Evolutionary conservation across 2,797 vertebrate species (phyloP).

Genomic region (Kryptolebias ocellatus): DNA sequence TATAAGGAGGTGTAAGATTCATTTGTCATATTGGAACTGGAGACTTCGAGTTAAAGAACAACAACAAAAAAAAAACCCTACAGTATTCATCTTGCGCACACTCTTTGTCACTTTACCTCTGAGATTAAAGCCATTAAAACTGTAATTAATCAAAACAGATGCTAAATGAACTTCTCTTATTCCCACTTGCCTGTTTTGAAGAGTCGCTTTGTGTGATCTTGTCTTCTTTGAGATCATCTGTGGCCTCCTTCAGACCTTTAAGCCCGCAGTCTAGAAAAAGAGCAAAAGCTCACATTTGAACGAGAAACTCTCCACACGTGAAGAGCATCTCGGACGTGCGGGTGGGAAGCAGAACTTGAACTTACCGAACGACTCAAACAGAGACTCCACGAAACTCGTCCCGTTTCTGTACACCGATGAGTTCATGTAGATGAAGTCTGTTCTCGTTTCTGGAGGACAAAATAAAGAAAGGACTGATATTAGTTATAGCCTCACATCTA

Average conservation of each 20-base stretch:
- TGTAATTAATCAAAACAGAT: neutral
- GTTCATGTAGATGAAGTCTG: slow-evolving; percentile 94
- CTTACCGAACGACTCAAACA: slow-evolving; percentile 96
- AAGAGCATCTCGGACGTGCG: neutral
- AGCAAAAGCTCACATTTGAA: slow-evolving; percentile 1
- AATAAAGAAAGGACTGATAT: neutral
- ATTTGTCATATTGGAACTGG: slow-evolving; percentile 10
- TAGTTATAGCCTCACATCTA: too few relatives aligned
- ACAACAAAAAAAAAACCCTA: neutral
- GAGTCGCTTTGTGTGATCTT: slow-evolving; percentile 60
- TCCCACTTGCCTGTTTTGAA: slow-evolving; percentile 60
- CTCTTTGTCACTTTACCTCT: neutral
- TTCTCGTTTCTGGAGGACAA: slow-evolving; percentile 81
- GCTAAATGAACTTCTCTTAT: neutral
- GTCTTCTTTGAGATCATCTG: slow-evolving; percentile 86
- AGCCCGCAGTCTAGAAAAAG: slow-evolving; percentile 88
- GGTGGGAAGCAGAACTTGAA: neutral
- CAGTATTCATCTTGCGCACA: slow-evolving; percentile 1
- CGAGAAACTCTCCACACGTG: neutral
- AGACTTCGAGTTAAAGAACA: neutral
- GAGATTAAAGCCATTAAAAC: slow-evolving; percentile 6
- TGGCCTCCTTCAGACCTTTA: slow-evolving; percentile 88
- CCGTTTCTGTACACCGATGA: slow-evolving; percentile 91
- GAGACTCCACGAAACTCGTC: slow-evolving; percentile 97
- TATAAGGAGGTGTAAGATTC: slow-evolving; percentile 4